phyloP scores from a whole-genome alignment of 2,888 invertebrate species.

The Andrena praecox region DNA sequence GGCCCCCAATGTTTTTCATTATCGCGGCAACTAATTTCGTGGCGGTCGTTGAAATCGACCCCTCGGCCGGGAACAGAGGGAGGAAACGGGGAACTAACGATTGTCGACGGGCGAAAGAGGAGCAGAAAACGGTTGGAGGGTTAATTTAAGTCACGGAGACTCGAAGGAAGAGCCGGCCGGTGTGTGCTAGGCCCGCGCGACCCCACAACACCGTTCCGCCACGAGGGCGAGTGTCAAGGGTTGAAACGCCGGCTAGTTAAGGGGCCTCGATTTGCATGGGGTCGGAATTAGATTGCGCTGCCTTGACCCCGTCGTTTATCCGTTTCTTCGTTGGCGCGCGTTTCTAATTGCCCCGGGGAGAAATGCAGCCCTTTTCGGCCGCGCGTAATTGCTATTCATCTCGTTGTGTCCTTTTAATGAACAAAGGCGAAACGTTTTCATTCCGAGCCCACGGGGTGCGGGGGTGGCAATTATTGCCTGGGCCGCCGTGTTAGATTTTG shows the following conservation, averaged over 20 bases:
- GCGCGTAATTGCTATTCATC: conserved; percentile 54
- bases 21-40: conserved; percentile 40
- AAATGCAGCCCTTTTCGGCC: conserved; percentile 8
- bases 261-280: conserved; percentile 76
- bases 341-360: conserved; percentile 65
- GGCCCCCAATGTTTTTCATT: conserved; percentile 43
- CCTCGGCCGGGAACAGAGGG: neutral
- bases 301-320: conserved; percentile 71
- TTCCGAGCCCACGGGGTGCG: neutral
- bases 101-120: conserved; percentile 17
- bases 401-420: neutral
- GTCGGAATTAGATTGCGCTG: conserved; percentile 73
- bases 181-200: conserved; percentile 41
- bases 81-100: conserved; percentile 39
- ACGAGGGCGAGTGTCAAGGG: conserved; percentile 74
- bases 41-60: conserved; percentile 43
- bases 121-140: conserved; percentile 47
- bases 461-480: neutral
- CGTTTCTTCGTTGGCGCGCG: conserved; percentile 63
- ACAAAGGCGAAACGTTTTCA: conserved; percentile 13
- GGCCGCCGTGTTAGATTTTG: neutral
- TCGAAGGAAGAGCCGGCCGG: conserved; percentile 53
- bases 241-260: conserved; percentile 72
- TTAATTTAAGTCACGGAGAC: conserved; percentile 68
- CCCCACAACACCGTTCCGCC: conserved; percentile 28